A percentile compares a stretch with the other conserved stretches of the same genome.
Conservation (phyloP, 2,888 invertebrate species). For the Plagodis dolabraria region DNA sequence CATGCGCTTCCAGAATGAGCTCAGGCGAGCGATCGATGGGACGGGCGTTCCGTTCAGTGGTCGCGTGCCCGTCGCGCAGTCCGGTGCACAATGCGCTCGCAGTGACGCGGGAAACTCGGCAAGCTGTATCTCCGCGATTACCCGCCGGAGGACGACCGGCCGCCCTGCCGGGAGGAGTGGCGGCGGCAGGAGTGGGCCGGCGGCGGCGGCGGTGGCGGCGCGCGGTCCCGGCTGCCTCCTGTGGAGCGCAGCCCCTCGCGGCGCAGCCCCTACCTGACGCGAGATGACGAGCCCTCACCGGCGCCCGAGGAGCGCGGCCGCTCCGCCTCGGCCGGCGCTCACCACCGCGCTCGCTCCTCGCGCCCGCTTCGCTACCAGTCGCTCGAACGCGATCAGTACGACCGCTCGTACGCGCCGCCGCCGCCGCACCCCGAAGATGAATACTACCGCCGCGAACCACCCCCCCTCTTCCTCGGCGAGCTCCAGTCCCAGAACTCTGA, state of each 20-base stretch:
- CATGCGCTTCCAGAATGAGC: conserved; percentile 40
- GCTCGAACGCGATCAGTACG: conserved; percentile 89
- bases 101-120: conserved; percentile 80
- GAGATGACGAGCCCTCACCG: conserved; percentile 91
- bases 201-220: conserved; percentile 72
- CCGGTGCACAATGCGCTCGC: conserved; percentile 73
- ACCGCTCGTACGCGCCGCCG: conserved; percentile 94
- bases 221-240: conserved; percentile 91
- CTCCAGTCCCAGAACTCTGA: conserved; percentile 97
- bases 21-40: conserved; percentile 62
- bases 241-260: conserved; percentile 96
- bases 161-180: conserved; percentile 81
- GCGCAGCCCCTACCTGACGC: conserved; percentile 91
- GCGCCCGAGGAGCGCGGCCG: conserved; percentile 94
- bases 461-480: conserved; percentile 91
- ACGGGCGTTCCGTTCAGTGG: conserved; percentile 70
- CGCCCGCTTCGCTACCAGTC: conserved; percentile 91
- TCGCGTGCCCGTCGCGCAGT: conserved; percentile 79
- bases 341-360: conserved; percentile 92
- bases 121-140: conserved; percentile 85
- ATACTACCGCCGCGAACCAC: conserved; percentile 84
- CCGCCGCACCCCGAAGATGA: conserved; percentile 88
- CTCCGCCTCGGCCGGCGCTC: conserved; percentile 87
- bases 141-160: conserved; percentile 84
- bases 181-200: conserved; percentile 80